Percentiles rank a stretch among this genome's conserved stretches.
phyloP scores from a whole-genome alignment of 2,113 vertebrate genomes.

The Romanogobio albipinnatus region DNA sequence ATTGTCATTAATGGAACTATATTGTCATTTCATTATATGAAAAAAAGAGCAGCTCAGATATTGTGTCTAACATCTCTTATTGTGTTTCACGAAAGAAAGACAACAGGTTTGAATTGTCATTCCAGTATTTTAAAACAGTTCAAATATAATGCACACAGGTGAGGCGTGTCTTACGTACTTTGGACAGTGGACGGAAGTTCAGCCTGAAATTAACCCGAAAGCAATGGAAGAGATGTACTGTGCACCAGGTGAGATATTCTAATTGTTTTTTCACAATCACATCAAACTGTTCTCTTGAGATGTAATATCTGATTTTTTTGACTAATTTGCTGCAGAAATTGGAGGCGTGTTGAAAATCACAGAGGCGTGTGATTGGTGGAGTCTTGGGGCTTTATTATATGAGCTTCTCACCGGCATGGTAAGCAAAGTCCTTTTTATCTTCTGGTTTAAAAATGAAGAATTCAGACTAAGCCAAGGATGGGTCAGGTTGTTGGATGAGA shows the following conservation, averaged over 20 bases:
- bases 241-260: constrained; percentile 84
- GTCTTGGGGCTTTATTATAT: constrained; percentile 90
- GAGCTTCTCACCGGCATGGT: constrained; percentile 93
- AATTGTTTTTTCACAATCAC: neutral
- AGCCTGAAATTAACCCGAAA: constrained; percentile 80
- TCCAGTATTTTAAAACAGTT: neutral
- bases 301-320: neutral
- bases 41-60: neutral
- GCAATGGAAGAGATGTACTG: constrained; percentile 89
- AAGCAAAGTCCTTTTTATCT: constrained; percentile 55
- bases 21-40: neutral
- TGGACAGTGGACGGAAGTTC: constrained; percentile 96
- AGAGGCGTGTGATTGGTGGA: constrained; percentile 97
- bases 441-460: neutral
- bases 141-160: constrained; percentile 74
- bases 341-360: constrained; percentile 85
- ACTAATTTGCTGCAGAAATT: constrained; percentile 80
- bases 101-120: neutral
- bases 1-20: neutral
- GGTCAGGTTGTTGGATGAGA: neutral
- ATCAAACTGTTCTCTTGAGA: neutral
- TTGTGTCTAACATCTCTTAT: neutral
- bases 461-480: neutral
- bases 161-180: constrained; percentile 92
- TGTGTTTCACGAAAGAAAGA: neutral